Evolutionary conservation across 2,113 vertebrate genomes (phyloP), one percentile per base, ranked within the genome.

Genomic region (Riparia riparia): DNA sequence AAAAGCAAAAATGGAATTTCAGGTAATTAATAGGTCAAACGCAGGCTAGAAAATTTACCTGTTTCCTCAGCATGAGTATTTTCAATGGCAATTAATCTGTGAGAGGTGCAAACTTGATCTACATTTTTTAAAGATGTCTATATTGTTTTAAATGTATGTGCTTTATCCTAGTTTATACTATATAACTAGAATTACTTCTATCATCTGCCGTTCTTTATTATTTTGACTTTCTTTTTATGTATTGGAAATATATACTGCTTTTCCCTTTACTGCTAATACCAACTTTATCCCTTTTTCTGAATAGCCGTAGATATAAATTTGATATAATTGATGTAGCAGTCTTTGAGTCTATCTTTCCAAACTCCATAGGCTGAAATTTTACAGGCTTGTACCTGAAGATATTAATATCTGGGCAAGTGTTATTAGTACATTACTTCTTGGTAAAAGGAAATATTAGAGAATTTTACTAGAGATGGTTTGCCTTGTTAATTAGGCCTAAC

Each of bases 91-190:
- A 17, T 44, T 74, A 71, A 28, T 25, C 8, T 12, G 17, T 5
- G 6, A 86, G 29, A 51, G n/a, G 3, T 49, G 17, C 14, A 80
- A 65, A 65, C 3, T 41, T 31, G 24, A 65, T 26, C 3, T 25
- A 25, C 4, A 10, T 45, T 65, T 56, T 84, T 82, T 7, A 31
- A 66, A 90, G 19, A 3, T 12, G 0, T 6, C 6, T 39, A 42
- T 7, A 34, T 44, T 89, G 0, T 83, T 76, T 83, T 65, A 8
- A 49, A 56, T 1, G 0, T 14, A n/a, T 45, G 2, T 3, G 0
- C 3, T 79, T 90, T 63, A 45, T 39, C 7, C 7, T 37, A 29
- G 12, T 45, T 90, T 58, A 34, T 58, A 42, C 5, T 79, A 10
- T 22, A 51, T 9, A 25, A 42, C 12, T 24, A 39, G 9, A 77